A percentile compares a stretch with the other conserved stretches of the same genome.
Conservation (phyloP, 2,888 invertebrate species). For the Lasioglossum villosulum region DNA sequence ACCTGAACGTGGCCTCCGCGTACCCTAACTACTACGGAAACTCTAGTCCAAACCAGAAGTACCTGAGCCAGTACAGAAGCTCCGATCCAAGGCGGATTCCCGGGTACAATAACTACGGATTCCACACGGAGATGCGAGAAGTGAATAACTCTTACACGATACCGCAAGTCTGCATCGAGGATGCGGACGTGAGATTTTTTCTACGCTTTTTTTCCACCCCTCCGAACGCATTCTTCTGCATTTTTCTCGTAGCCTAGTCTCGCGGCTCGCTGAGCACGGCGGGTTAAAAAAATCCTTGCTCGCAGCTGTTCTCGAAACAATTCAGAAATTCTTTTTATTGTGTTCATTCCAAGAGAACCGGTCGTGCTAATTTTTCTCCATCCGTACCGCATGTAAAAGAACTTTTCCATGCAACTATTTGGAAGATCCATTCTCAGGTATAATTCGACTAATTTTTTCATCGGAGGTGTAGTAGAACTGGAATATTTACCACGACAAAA, state of each 20-base stretch:
- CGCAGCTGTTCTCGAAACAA: not conserved
- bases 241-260: not conserved
- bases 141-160: slow-evolving; percentile 78
- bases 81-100: slow-evolving; percentile 70
- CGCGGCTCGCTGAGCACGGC: not conserved
- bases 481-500: too few species aligned
- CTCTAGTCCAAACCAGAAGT: slow-evolving; percentile 73
- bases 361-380: not conserved
- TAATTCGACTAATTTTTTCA: not conserved
- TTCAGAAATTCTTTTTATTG: not conserved
- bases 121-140: slow-evolving; percentile 80
- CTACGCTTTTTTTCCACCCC: not conserved
- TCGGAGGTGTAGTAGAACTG: not conserved
- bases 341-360: not conserved
- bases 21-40: slow-evolving; percentile 80
- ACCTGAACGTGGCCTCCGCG: slow-evolving; percentile 69
- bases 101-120: slow-evolving; percentile 80
- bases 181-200: slow-evolving; percentile 75
- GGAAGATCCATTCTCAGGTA: not conserved
- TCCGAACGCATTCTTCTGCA: not conserved
- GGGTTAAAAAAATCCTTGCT: not conserved
- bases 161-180: slow-evolving; percentile 78
- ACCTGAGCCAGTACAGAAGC: slow-evolving; percentile 47
- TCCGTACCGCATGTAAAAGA: not conserved
- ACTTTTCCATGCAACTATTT: not conserved